These are phyloP conservation scores for Teleogryllus occipitalis DNA, from an alignment of 1,140 invertebrate genomes.

Conservation along the genomic window DNA sequence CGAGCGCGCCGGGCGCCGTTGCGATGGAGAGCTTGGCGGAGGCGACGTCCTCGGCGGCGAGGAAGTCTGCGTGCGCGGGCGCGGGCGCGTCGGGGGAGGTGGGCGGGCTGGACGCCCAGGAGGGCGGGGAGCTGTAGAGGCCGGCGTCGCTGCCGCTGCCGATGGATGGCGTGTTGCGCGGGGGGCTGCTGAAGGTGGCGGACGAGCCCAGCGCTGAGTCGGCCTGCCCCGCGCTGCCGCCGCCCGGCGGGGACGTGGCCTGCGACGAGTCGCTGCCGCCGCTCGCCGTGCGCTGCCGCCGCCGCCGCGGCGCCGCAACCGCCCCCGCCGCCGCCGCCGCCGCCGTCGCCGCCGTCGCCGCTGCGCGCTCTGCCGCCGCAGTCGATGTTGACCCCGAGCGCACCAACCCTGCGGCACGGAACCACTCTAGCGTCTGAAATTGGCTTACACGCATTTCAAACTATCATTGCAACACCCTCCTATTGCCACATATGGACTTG, in stretches of 20 bases:
- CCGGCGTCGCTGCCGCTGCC: slow-evolving; percentile 32
- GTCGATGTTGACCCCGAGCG: neutral
- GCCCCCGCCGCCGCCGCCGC: neutral
- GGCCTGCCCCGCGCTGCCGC: slow-evolving; percentile 29
- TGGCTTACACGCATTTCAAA: too few species aligned
- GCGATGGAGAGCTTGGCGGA: neutral
- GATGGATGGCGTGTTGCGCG: slow-evolving; percentile 37
- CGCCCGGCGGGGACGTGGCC: slow-evolving; percentile 27
- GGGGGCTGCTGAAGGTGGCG: slow-evolving; percentile 41
- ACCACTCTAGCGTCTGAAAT: too few species aligned
- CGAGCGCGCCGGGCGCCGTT: too few species aligned
- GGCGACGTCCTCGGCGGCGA: neutral
- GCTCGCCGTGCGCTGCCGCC: slow-evolving; percentile 36
- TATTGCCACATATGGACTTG: too few species aligned
- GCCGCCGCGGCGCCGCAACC: slow-evolving; percentile 8
- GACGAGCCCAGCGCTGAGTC: slow-evolving; percentile 49
- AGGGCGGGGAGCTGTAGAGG: slow-evolving; percentile 45
- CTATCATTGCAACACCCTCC: too few species aligned
- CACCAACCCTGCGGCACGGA: neutral
- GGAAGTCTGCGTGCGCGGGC: slow-evolving; percentile 24
- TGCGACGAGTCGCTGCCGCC: slow-evolving; percentile 41
- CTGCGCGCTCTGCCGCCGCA: neutral
- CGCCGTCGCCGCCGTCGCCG: too few species aligned
- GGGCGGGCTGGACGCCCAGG: slow-evolving; percentile 50
- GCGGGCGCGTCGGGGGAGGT: slow-evolving; percentile 40